Base-by-base conservation (phyloP, 1,140 invertebrate species). In the Harlomillsia oculata region DNA sequence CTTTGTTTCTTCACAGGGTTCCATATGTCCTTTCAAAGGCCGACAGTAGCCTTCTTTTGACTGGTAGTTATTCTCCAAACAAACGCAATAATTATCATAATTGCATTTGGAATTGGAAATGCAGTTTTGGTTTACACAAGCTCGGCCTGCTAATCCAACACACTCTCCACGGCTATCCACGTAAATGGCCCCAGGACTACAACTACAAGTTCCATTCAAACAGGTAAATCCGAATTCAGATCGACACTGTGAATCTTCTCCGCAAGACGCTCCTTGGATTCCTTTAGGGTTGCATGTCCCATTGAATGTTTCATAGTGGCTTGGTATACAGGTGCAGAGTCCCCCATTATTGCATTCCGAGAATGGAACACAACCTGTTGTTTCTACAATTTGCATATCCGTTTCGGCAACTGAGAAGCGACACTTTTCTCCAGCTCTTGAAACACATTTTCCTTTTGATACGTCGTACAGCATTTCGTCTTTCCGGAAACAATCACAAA, bases 341-440 rank as follows among this genome's bases (percentile, higher is more conserved):
- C 49, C 49, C 13, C 40, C 49, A 2, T 2, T 23, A 37, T 34
- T 44, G 26, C 51, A 53, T 11, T 28, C 18, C 0, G 40, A 9
- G n/a, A 43, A 23, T 28, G 28, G n/a, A 6, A 43, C 26, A 18
- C 51, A 53, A n/a, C 16, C 21, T 4, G 18, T 41, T 2, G 40
- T 20, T 18, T 51, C 32, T 11, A 20, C 21, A 13, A 39, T 9
- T 2, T 25, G 4, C 4, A 39, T 25, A 3, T 25, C 16, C 8
- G n/a, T 20, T 5, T 45, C 43, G 8, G 25, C 51, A 3, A 45
- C 16, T 14, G 11, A 20, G n/a, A n/a, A 55, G 25, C 39, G 32
- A 20, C 53, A 55, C 4, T 43, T 25, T 36, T 55, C 53, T 1
- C 53, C 53, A 0, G 44, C 16, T 29, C 28, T 45, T n/a, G 53